Conservation (phyloP, 2,113 vertebrate species). For the Nestor notabilis region DNA sequence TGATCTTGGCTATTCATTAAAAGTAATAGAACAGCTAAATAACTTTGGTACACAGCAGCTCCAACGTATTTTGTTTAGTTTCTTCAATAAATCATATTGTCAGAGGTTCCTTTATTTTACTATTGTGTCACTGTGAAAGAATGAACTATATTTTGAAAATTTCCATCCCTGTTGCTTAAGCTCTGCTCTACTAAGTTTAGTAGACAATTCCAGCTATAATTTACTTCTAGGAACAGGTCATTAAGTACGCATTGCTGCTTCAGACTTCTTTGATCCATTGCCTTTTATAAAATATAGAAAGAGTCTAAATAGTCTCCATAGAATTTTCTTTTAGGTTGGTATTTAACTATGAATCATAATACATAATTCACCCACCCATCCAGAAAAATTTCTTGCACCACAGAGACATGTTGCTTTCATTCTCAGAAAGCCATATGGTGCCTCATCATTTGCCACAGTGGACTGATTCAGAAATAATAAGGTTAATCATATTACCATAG, state of each 20-base stretch:
- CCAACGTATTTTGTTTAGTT: slow-evolving; percentile 66
- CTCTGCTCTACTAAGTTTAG: slow-evolving; percentile 63
- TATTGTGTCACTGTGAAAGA: slow-evolving; percentile 56
- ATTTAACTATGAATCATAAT: slow-evolving; percentile 54
- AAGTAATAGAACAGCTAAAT: slow-evolving; percentile 77
- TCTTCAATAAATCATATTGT: slow-evolving; percentile 72
- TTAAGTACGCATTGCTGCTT: slow-evolving; percentile 50
- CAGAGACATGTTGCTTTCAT: neutral
- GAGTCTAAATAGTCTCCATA: slow-evolving; percentile 20
- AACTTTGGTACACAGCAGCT: slow-evolving; percentile 59
- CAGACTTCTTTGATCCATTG: slow-evolving; percentile 40
- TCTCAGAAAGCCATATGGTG: slow-evolving; percentile 41
- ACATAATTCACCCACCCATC: slow-evolving; percentile 30
- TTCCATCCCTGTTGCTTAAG: slow-evolving; percentile 43
- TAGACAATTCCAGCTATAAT: slow-evolving; percentile 62
- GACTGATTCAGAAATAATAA: slow-evolving; percentile 52
- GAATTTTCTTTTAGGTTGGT: slow-evolving; percentile 38
- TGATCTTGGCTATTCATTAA: slow-evolving; percentile 74
- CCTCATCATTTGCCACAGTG: neutral
- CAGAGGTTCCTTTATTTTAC: slow-evolving; percentile 71
- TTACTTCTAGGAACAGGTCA: slow-evolving; percentile 64
- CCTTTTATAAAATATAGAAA: slow-evolving; percentile 56
- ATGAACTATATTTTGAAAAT: slow-evolving; percentile 62
- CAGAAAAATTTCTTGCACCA: neutral
- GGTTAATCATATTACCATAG: slow-evolving; percentile 33